These are phyloP conservation scores for Melanchra persicariae DNA, from an alignment of 2,888 invertebrate genomes.

Conservation along the genomic window DNA sequence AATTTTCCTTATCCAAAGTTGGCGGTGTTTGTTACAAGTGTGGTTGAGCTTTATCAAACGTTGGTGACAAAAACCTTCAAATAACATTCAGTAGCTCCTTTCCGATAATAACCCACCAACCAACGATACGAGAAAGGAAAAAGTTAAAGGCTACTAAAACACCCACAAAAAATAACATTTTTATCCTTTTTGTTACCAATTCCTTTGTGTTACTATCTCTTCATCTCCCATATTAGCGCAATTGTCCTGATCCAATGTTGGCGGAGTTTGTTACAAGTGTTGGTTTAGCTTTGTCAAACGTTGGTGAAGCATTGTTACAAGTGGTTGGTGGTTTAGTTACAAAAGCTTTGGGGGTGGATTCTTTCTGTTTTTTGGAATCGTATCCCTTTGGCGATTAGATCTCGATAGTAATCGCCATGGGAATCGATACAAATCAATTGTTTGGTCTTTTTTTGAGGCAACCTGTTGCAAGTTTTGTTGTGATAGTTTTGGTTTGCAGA, in stretches of 20 bases:
- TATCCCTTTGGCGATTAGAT: slow-evolving; percentile 54
- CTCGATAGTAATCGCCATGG: slow-evolving; percentile 54
- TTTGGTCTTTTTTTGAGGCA: slow-evolving; percentile 17
- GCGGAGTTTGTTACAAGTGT: slow-evolving; percentile 57
- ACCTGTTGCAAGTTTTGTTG: slow-evolving; percentile 38
- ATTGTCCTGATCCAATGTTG: slow-evolving; percentile 47
- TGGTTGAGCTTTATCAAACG: slow-evolving; percentile 45
- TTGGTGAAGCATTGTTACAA: slow-evolving; percentile 58
- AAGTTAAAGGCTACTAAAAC: slow-evolving; percentile 35
- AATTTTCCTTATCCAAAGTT: slow-evolving; percentile 47
- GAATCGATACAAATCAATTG: slow-evolving; percentile 25
- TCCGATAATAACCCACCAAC: background rate
- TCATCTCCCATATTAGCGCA: slow-evolving; percentile 53
- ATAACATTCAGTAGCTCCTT: background rate
- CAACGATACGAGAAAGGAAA: background rate
- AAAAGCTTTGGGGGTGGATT: slow-evolving; percentile 44
- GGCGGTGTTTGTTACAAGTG: slow-evolving; percentile 56
- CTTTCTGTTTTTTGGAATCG: slow-evolving; percentile 51
- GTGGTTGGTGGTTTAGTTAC: slow-evolving; percentile 55
- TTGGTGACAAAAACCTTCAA: slow-evolving; percentile 9
- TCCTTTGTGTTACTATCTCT: slow-evolving; percentile 53
- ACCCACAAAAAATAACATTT: slow-evolving; percentile 26
- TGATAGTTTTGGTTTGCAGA: background rate
- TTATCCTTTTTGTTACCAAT: slow-evolving; percentile 20
- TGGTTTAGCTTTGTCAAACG: slow-evolving; percentile 44